Percentiles rank a stretch among this genome's conserved stretches.
phyloP scores from a whole-genome alignment of 92 coral and sea anemone species.

The Parazoanthus darwini region DNA sequence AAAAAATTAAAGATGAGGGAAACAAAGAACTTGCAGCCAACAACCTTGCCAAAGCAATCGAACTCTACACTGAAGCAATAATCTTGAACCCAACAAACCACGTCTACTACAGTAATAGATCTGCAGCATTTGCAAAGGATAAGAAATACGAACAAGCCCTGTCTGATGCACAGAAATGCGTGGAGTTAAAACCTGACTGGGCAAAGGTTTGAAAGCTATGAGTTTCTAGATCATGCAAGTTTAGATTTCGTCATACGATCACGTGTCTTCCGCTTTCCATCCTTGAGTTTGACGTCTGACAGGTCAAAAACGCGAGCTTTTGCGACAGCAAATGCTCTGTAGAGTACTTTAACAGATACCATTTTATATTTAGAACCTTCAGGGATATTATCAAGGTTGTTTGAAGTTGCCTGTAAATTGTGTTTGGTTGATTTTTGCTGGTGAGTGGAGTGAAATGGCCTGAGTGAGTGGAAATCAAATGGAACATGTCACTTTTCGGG shows the following conservation, averaged over 20 bases:
- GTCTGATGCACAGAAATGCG: conserved; percentile 86
- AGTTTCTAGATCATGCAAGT: neutral
- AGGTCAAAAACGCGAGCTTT: too few species aligned
- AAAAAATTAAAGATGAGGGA: conserved; percentile 79
- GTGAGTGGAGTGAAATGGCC: too few species aligned
- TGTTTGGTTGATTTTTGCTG: too few species aligned
- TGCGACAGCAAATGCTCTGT: too few species aligned
- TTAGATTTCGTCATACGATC: neutral
- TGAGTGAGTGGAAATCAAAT: too few species aligned
- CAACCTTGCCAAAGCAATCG: conserved; percentile 82
- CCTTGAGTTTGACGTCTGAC: too few species aligned
- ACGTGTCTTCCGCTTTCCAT: too few species aligned
- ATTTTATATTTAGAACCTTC: too few species aligned
- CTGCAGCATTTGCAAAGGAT: conserved; percentile 93
- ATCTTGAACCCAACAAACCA: conserved; percentile 81
- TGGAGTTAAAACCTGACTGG: conserved; percentile 95
- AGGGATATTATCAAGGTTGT: too few species aligned
- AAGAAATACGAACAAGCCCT: conserved; percentile 85
- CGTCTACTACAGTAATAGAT: conserved; percentile 94
- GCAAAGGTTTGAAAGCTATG: conserved; percentile 67
- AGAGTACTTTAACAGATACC: too few species aligned
- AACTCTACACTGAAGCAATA: conserved; percentile 90
- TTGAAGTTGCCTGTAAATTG: too few species aligned
- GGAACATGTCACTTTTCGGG: too few species aligned
- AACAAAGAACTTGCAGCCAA: conserved; percentile 76